These are phyloP conservation scores for Illadopsis cleaveri DNA, from an alignment of 2,113 vertebrate genomes.

Conservation along the genomic window DNA sequence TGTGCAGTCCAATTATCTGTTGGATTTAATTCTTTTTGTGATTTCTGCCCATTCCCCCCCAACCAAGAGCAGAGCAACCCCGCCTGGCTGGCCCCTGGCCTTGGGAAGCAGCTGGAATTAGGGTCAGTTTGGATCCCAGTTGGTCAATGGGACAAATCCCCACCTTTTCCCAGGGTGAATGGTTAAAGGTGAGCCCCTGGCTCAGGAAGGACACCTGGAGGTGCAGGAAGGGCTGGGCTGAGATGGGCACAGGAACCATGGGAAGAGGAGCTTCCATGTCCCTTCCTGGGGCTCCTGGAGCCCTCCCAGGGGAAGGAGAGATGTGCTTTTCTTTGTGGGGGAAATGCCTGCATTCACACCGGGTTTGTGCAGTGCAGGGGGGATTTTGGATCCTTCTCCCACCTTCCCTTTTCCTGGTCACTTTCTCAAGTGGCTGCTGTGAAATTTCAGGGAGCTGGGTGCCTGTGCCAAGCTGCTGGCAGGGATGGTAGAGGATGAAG, in stretches of 20 bases:
- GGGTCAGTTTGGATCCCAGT: not conserved
- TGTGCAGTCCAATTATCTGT: not conserved
- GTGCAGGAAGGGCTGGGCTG: not conserved
- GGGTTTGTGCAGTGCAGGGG: not conserved
- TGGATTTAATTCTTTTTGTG: not conserved
- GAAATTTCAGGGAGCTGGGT: not conserved
- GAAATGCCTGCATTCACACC: fast-evolving
- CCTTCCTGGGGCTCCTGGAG: not conserved
- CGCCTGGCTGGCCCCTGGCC: not conserved
- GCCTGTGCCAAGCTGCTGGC: not conserved
- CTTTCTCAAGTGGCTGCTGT: not conserved
- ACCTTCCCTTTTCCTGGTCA: fast-evolving
- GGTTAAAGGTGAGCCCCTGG: not conserved
- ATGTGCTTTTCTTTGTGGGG: fast-evolving
- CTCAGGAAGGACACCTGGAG: not conserved
- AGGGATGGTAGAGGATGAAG: not conserved
- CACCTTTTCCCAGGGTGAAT: fast-evolving
- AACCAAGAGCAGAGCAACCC: not conserved
- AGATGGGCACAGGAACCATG: not conserved
- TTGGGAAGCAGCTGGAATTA: not conserved
- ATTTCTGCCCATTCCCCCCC: not conserved
- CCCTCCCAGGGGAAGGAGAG: not conserved
- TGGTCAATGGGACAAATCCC: fast-evolving
- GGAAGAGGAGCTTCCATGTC: not conserved
- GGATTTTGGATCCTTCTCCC: not conserved